Percentiles rank a stretch among this genome's conserved stretches.
Evolutionary conservation across 2,797 vertebrate genomes (phyloP).

Genomic region (Pipistrellus pipistrellus): DNA sequence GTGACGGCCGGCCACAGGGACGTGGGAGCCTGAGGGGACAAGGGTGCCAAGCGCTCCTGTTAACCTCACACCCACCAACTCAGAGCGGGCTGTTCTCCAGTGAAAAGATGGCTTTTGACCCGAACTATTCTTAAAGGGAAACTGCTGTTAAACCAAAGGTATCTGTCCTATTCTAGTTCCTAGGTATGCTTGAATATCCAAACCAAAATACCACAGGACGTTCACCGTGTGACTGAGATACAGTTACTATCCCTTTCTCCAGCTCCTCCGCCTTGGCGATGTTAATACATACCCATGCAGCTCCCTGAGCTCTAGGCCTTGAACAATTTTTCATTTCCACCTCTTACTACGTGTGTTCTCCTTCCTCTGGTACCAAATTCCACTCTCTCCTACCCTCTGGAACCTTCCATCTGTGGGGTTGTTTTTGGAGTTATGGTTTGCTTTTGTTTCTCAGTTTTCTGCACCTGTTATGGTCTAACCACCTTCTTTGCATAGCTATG

Average conservation of each 20-base stretch:
- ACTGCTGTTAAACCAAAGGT: background rate
- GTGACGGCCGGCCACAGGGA: background rate
- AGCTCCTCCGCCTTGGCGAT: background rate
- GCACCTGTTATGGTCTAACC: background rate
- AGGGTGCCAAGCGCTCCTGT: background rate
- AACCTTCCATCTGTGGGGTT: background rate
- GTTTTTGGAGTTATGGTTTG: background rate
- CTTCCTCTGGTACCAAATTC: background rate
- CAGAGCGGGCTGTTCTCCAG: background rate
- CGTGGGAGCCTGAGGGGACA: background rate
- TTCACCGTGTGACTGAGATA: background rate
- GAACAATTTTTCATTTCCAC: background rate
- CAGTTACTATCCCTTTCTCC: background rate
- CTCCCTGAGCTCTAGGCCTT: background rate
- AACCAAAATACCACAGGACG: slow-evolving; percentile 12
- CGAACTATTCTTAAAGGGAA: background rate
- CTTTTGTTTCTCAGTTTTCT: background rate
- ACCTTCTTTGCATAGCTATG: background rate
- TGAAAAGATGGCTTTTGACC: background rate
- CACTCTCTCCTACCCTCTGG: background rate
- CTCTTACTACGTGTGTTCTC: background rate
- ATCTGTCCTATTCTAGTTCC: background rate
- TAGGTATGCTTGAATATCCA: background rate
- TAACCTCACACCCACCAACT: background rate
- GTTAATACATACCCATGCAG: background rate